Evolutionary conservation across 2,113 vertebrate species (phyloP).

Genomic region (Eublepharis macularius): DNA sequence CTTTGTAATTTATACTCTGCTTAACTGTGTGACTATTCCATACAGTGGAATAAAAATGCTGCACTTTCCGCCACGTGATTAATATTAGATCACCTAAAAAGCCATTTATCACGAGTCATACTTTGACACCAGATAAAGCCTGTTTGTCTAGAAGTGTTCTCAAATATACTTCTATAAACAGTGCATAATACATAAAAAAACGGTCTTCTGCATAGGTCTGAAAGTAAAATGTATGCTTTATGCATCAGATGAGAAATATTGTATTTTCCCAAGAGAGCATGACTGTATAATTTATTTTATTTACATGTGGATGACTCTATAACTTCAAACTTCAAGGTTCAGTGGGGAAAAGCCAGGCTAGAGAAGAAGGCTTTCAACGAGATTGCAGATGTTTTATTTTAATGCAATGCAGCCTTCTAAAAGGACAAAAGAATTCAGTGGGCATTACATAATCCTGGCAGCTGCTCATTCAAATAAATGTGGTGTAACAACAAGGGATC

Average conservation of each 20-base stretch:
- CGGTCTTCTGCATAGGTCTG: conserved; percentile 33
- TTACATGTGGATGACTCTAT: conserved; percentile 48
- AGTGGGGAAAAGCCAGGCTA: conserved; percentile 11
- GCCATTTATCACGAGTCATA: conserved; percentile 45
- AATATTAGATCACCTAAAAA: conserved; percentile 52
- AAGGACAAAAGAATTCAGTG: not conserved
- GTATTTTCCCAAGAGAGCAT: conserved; percentile 49
- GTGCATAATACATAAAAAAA: conserved; percentile 51
- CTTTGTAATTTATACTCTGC: conserved; percentile 52
- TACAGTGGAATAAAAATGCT: conserved; percentile 37
- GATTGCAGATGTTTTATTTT: conserved; percentile 16
- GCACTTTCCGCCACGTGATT: conserved; percentile 50
- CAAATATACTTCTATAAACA: conserved; percentile 54
- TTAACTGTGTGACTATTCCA: conserved; percentile 35
- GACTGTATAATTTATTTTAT: conserved; percentile 59
- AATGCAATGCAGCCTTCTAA: not conserved
- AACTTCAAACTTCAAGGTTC: not conserved
- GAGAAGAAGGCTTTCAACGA: not conserved
- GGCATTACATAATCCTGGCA: conserved; percentile 14
- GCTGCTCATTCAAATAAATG: conserved; percentile 15
- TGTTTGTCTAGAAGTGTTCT: conserved; percentile 42
- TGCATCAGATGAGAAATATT: conserved; percentile 54
- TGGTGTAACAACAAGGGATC: not conserved
- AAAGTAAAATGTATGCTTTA: conserved; percentile 48
- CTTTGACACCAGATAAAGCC: conserved; percentile 60